Evolutionary conservation across 2,888 invertebrate genomes (phyloP).

Genomic region (Watsonalla binaria): DNA sequence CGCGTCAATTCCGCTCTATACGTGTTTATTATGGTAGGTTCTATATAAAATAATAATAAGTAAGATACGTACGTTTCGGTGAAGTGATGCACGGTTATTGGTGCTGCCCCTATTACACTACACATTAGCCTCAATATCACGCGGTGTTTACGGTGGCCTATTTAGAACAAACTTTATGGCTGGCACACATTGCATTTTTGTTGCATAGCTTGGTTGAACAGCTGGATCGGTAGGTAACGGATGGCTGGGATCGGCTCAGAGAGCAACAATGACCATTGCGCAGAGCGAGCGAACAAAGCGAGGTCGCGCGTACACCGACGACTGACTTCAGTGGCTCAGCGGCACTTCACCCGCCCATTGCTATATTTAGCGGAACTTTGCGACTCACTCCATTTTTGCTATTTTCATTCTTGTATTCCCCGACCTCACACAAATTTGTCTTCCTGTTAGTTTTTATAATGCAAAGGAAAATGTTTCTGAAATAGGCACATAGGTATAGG

Average conservation of each 20-base stretch:
- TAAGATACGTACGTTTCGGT: constrained; percentile 47
- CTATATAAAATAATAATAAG: background rate
- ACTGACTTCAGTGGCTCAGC: constrained; percentile 20
- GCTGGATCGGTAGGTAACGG: constrained; percentile 6
- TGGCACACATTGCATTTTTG: constrained; percentile 3
- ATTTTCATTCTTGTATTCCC: constrained; percentile 69
- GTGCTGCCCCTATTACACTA: constrained; percentile 26
- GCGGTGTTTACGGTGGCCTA: constrained; percentile 9
- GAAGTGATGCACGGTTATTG: constrained; percentile 38
- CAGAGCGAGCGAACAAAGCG: constrained; percentile 43
- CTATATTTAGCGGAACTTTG: constrained; percentile 76
- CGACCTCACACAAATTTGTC: constrained; percentile 57
- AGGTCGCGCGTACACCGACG: constrained; percentile 33
- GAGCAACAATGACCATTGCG: constrained; percentile 22
- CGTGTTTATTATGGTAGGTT: background rate
- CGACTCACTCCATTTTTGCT: constrained; percentile 67
- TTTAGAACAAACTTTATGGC: constrained; percentile 6
- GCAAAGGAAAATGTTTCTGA: background rate
- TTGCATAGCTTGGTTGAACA: background rate
- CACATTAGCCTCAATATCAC: constrained; percentile 39
- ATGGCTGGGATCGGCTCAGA: constrained; percentile 17
- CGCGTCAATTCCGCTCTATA: too few relatives aligned
- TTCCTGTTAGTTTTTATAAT: constrained; percentile 35
- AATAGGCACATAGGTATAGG: too few relatives aligned
- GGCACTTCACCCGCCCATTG: constrained; percentile 50